Conservation (phyloP, 2,797 vertebrate species). For the Cygnus olor region DNA sequence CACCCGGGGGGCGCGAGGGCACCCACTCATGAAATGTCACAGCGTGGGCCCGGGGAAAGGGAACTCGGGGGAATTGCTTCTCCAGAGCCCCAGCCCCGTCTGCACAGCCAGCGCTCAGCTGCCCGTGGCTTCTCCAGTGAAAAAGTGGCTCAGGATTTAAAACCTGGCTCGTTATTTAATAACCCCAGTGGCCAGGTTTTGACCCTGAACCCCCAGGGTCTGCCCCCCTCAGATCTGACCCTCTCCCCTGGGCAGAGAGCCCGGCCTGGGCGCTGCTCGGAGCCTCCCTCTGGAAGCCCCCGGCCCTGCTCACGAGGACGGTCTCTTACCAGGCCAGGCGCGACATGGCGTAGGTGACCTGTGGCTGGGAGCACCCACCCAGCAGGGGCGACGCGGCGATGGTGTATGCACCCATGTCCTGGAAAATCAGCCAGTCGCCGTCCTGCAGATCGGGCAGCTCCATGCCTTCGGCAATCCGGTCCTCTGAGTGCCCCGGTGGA, state of each 20-base stretch:
- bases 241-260: background rate
- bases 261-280: background rate
- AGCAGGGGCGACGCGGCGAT: background rate
- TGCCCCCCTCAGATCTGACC: background rate
- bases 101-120: background rate
- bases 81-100: rapidly evolving
- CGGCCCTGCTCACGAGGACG: background rate
- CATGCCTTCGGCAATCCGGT: constrained; percentile 66
- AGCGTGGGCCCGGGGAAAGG: rapidly evolving
- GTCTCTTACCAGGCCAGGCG: constrained; percentile 79
- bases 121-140: rapidly evolving
- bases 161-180: background rate
- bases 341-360: constrained; percentile 78
- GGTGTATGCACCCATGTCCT: constrained; percentile 82
- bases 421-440: constrained; percentile 83
- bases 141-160: background rate
- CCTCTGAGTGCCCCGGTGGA: constrained; percentile 37
- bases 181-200: background rate
- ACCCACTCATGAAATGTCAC: rapidly evolving
- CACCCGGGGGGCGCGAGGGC: background rate
- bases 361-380: background rate
- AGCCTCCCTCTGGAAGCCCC: background rate
- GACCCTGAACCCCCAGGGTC: background rate
- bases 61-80: rapidly evolving
- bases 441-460: constrained; percentile 77